Evolutionary conservation across 2,888 invertebrate species (phyloP), one percentile per base, ranked within the genome.

Genomic region (Subacronicta megacephala): DNA sequence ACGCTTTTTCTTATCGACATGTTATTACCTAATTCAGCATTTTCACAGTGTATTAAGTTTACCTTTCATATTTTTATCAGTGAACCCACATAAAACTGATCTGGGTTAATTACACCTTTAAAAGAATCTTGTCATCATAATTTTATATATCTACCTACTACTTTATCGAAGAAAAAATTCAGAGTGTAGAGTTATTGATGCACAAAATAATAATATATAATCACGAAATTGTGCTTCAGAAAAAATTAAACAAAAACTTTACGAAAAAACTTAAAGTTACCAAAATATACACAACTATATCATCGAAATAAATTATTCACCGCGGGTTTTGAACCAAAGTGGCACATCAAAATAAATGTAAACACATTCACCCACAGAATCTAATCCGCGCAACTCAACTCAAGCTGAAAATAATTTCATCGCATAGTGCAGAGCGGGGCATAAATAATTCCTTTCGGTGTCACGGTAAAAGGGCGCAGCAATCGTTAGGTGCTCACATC

Each of bases 1-100:
- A 81, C 82, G 89, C 86, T 78, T 87, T 89, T 87, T 88, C 88
- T 90, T 89, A 90, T 89, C 90, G 81, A 81, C 79, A 54, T 84
- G 84, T 85, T 87, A 85, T 87, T 86, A 86, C 86, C 83, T 87
- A 90, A 89, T 89, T 86, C 85, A 81, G 77, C 82, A 77, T 87
- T 89, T 88, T 89, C 81, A 81, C 86, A 86, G 81, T 83, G 79
- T 83, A 86, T 89, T 89, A 85, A 80, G 81, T 84, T 80, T 78
- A 85, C 82, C 81, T 82, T 78, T 78, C 78, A 83, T 79, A 81
- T 73, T 71, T 75, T 77, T 78, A 78, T 77, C 74, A 73, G 70
- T 61, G 38, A 53, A 59, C 53, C 43, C 55, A 50, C 62, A 64
- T 67, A 64, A 68, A 51, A 51, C 36, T 44, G 45, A 70, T 70